Evolutionary conservation across 2,113 vertebrate genomes (phyloP).

Genomic region (Orthochromis malagaraziensis): DNA sequence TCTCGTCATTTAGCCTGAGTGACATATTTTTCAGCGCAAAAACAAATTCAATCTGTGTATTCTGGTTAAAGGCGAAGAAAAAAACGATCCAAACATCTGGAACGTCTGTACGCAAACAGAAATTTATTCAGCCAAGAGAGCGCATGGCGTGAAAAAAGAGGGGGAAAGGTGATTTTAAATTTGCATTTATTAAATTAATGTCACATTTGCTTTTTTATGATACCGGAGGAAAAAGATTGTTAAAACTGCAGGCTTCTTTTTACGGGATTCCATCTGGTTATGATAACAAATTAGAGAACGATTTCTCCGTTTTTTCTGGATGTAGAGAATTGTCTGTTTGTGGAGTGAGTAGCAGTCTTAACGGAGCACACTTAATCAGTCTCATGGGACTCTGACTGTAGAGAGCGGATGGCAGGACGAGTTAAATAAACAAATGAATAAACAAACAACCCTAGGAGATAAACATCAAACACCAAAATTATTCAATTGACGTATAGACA

Average conservation of each 20-base stretch:
- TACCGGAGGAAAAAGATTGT: not conserved
- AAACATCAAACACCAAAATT: not conserved
- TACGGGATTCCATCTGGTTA: not conserved
- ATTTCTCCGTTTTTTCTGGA: not conserved
- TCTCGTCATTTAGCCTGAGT: not conserved
- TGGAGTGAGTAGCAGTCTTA: not conserved
- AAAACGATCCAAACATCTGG: not conserved
- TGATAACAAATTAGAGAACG: not conserved
- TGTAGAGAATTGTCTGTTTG: not conserved
- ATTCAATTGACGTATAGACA: not conserved
- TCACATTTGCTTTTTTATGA: not conserved
- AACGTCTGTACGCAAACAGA: not conserved
- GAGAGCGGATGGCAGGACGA: not conserved
- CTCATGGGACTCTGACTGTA: slow-evolving; percentile 61
- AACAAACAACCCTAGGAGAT: not conserved
- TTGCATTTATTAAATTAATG: not conserved
- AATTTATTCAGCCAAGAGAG: not conserved
- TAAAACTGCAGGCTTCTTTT: not conserved
- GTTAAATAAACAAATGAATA: not conserved
- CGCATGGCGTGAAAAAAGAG: not conserved
- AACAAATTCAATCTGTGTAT: not conserved
- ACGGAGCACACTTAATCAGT: slow-evolving; percentile 41
- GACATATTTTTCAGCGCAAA: not conserved
- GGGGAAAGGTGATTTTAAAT: not conserved
- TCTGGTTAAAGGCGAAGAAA: not conserved